These are phyloP conservation scores for Pseudomyrmex sp. DNA, from an alignment of 1,140 invertebrate genomes.

Conservation along the genomic window DNA sequence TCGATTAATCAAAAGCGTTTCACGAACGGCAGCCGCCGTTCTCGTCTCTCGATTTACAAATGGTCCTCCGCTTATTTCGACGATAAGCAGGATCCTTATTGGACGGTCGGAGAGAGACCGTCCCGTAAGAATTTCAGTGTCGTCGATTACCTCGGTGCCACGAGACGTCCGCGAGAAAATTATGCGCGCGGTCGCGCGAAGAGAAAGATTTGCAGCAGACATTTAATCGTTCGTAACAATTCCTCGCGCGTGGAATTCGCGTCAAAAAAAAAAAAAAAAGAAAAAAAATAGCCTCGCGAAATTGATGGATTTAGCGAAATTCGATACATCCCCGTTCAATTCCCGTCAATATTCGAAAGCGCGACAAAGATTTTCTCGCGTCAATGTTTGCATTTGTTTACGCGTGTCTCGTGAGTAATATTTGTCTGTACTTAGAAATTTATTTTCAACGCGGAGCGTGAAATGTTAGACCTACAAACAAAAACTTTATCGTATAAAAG, in stretches of 20 bases:
- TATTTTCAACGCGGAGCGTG: no score
- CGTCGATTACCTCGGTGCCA: slow-evolving; percentile 11
- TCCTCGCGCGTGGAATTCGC: not conserved
- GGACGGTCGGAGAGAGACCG: not conserved
- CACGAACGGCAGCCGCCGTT: slow-evolving; percentile 26
- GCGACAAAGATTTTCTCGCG: not conserved
- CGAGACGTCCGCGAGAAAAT: slow-evolving; percentile 16
- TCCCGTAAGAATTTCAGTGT: not conserved
- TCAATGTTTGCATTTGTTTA: no score
- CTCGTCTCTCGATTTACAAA: slow-evolving; percentile 56
- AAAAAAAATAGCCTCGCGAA: not conserved
- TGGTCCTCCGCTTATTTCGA: slow-evolving; percentile 46
- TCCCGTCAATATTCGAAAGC: not conserved
- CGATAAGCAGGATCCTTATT: slow-evolving; percentile 53
- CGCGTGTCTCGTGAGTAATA: no score
- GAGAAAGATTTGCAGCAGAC: not conserved
- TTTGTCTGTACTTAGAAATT: no score
- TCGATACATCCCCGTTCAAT: no score
- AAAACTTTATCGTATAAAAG: no score
- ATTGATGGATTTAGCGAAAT: not conserved
- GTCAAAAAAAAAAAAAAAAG: not conserved
- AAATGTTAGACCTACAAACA: no score
- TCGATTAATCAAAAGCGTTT: slow-evolving; percentile 55
- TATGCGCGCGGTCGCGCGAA: not conserved
- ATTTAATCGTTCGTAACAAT: not conserved